Conservation (phyloP, 2,888 invertebrate genomes). For the Buathra laborator region DNA sequence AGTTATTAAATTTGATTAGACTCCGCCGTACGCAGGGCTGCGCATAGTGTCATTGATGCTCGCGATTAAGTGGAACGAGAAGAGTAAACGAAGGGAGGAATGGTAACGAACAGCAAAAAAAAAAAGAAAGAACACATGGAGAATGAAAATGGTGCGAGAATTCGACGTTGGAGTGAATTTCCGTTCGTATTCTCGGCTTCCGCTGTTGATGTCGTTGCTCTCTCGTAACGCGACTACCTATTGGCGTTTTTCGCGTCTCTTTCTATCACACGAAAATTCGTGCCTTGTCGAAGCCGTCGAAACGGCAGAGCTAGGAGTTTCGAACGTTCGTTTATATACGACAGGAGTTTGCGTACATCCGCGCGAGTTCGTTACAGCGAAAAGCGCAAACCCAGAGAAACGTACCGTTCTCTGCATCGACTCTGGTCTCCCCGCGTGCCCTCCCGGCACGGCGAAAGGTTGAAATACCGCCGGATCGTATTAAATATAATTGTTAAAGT, state of each 20-base stretch:
- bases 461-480: constrained; percentile 74
- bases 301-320: constrained; percentile 74
- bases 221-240: not conserved
- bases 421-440: not conserved
- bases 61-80: constrained; percentile 18
- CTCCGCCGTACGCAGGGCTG: constrained; percentile 77
- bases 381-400: constrained; percentile 3
- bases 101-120: constrained; percentile 40
- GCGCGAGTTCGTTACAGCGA: constrained; percentile 70
- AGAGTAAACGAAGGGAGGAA: constrained; percentile 37
- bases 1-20: constrained; percentile 85
- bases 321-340: constrained; percentile 66
- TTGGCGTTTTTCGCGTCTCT: not conserved
- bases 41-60: constrained; percentile 64
- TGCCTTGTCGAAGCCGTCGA: not conserved
- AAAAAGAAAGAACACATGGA: constrained; percentile 75
- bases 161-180: constrained; percentile 13
- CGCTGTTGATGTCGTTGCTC: not conserved
- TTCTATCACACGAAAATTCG: no score
- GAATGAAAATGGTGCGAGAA: not conserved
- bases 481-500: constrained; percentile 84
- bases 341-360: constrained; percentile 3
- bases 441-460: constrained; percentile 44
- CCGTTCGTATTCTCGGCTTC: not conserved
- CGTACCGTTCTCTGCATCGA: not conserved